phyloP scores from a whole-genome alignment of 2,888 invertebrate genomes.

The Suillia variegata region DNA sequence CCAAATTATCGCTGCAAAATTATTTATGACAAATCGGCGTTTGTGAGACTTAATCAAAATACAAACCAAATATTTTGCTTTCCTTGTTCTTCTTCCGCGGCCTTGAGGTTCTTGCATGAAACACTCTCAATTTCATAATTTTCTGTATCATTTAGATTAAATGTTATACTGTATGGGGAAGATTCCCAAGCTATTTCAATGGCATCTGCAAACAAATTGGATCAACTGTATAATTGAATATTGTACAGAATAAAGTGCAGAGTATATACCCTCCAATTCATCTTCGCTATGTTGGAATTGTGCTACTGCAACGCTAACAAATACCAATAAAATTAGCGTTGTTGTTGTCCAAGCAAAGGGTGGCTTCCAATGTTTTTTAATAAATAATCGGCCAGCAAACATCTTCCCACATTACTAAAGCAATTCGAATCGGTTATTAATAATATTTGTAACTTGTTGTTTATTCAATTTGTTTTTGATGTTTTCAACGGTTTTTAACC shows the following conservation, averaged over 20 bases:
- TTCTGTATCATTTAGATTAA: constrained; percentile 36
- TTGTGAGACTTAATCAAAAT: background rate
- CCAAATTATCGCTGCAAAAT: constrained; percentile 43
- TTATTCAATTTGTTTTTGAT: too few relatives aligned
- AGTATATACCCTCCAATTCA: constrained; percentile 12
- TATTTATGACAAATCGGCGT: background rate
- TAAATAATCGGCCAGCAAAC: background rate
- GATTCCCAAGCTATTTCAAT: constrained; percentile 33
- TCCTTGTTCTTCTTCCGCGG: constrained; percentile 24
- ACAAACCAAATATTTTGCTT: constrained; percentile 43
- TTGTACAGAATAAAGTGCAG: too few relatives aligned
- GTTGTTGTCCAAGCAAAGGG: constrained; percentile 28
- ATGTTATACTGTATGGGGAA: constrained; percentile 36
- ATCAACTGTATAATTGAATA: too few relatives aligned
- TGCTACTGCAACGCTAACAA: constrained; percentile 16
- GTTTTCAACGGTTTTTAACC: too few relatives aligned
- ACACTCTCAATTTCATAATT: constrained; percentile 40
- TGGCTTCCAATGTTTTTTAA: constrained; percentile 32
- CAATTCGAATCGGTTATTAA: too few relatives aligned
- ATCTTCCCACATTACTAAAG: background rate
- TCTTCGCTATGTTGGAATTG: constrained; percentile 14
- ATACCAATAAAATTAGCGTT: constrained; percentile 27
- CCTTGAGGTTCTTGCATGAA: constrained; percentile 38
- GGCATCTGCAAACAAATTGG: constrained; percentile 12
- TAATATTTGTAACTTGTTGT: too few relatives aligned